Conservation (phyloP, 2,113 vertebrate genomes). For the Aspidoscelis tigris region DNA sequence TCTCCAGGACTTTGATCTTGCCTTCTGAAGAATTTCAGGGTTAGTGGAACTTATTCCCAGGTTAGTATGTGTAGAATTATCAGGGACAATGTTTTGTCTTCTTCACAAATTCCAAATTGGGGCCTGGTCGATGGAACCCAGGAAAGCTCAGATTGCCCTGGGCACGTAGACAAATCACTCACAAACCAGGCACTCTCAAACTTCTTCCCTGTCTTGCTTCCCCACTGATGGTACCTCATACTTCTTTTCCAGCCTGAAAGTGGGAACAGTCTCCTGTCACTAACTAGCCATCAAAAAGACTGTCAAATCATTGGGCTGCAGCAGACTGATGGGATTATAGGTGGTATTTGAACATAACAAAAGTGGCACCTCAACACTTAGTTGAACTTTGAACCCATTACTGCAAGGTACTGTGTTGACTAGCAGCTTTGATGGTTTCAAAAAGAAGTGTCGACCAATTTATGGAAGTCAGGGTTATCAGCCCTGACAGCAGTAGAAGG, state of each 20-base stretch:
- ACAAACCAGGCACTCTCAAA: not conserved
- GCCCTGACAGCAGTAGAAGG: too few relatives aligned
- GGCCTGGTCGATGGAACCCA: not conserved
- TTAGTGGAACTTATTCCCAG: not conserved
- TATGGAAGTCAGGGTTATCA: too few relatives aligned
- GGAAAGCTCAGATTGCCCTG: not conserved
- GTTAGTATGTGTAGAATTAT: not conserved
- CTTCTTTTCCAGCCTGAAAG: not conserved
- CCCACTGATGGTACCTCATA: not conserved
- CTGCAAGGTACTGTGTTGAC: too few relatives aligned
- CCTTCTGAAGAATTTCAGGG: not conserved
- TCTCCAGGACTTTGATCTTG: not conserved
- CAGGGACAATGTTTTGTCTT: not conserved
- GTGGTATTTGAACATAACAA: too few relatives aligned
- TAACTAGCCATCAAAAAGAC: not conserved
- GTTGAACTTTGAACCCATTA: too few relatives aligned
- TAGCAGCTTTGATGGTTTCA: too few relatives aligned
- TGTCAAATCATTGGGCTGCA: too few relatives aligned
- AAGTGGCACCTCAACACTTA: too few relatives aligned
- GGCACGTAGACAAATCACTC: not conserved
- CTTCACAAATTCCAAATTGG: not conserved
- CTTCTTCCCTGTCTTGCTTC: not conserved
- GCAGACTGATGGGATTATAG: too few relatives aligned
- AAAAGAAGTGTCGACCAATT: too few relatives aligned
- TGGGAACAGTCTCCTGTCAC: not conserved